phyloP scores from a whole-genome alignment of 2,797 vertebrate species.

The Syndactyla subalaris region DNA sequence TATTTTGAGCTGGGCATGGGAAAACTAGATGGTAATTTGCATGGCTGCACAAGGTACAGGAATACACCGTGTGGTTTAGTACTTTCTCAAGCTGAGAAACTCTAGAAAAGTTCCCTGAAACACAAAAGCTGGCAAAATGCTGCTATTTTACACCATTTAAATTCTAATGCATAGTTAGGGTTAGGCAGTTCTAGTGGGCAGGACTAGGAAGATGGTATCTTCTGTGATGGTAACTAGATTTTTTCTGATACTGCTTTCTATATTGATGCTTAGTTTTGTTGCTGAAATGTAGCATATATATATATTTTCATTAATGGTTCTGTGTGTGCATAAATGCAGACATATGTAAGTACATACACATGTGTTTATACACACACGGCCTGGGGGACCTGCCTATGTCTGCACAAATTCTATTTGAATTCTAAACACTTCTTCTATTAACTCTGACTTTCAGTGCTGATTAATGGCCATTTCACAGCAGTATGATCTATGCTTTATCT shows the following conservation, averaged over 20 bases:
- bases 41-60: neutral
- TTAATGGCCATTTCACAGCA: neutral
- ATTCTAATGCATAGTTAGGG: neutral
- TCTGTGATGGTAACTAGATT: neutral
- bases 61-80: neutral
- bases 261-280: neutral
- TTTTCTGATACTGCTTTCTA: neutral
- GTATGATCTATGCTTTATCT: neutral
- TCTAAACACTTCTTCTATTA: neutral
- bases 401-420: neutral
- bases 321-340: neutral
- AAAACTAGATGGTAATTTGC: constrained; percentile 9
- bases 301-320: neutral
- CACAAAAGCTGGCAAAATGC: neutral
- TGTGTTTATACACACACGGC: neutral
- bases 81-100: neutral
- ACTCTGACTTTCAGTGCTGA: neutral
- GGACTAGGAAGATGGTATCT: neutral
- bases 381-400: neutral
- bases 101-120: neutral
- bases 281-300: neutral
- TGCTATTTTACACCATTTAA: neutral
- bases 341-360: accelerated
- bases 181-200: neutral
- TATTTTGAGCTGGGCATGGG: neutral